Conservation (phyloP, 2,113 vertebrate genomes). For the Ceyx cyanopectus region DNA sequence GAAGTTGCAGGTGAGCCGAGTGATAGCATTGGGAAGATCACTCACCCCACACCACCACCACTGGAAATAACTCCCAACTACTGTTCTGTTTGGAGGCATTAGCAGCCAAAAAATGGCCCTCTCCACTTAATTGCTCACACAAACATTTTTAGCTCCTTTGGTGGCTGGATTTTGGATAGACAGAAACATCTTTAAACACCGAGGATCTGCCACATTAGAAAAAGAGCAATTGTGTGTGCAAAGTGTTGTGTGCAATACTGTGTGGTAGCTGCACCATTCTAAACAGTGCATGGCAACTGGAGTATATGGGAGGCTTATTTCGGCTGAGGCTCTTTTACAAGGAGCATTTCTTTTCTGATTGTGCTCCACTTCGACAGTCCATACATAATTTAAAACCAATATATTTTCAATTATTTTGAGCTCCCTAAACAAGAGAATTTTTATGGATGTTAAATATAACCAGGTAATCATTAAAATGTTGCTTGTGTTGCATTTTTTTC, state of each 20-base stretch:
- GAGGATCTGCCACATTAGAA: background rate
- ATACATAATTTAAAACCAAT: constrained; percentile 74
- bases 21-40: background rate
- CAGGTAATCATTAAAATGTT: constrained; percentile 79
- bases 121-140: background rate
- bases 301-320: background rate
- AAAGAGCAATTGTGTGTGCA: background rate
- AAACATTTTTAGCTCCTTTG: background rate
- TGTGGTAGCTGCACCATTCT: background rate
- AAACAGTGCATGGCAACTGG: background rate
- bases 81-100: background rate
- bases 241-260: too few species aligned
- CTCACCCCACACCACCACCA: background rate
- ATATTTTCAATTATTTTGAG: constrained; percentile 73
- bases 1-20: background rate
- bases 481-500: constrained; percentile 68
- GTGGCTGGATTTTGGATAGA: background rate
- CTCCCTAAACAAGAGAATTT: constrained; percentile 68
- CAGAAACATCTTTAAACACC: background rate
- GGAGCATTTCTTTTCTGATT: background rate
- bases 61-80: accelerated
- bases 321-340: background rate
- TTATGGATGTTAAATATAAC: constrained; percentile 73
- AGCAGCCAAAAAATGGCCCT: background rate
- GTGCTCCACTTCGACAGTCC: background rate